A percentile compares a stretch with the other conserved stretches of the same genome.
These are phyloP conservation scores for Melanotaenia boesemani DNA, from an alignment of 2,797 vertebrate species.

Conservation along the genomic window DNA sequence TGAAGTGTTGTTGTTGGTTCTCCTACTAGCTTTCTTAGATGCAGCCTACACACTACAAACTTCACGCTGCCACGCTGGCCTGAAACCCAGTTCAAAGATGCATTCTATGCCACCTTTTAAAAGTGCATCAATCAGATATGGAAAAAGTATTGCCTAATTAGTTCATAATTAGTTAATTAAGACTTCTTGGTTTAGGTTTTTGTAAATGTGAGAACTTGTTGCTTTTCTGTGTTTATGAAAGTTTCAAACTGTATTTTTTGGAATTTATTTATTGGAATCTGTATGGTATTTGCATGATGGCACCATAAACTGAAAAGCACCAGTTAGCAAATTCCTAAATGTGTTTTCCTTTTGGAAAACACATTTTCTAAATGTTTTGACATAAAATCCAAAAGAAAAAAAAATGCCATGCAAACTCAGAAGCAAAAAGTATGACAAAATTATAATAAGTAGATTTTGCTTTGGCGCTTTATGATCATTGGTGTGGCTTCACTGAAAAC, in stretches of 20 bases:
- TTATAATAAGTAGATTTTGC: background rate
- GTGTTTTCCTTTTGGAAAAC: too few relatives aligned
- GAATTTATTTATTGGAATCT: background rate
- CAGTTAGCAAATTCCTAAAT: too few relatives aligned
- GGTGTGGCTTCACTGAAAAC: background rate
- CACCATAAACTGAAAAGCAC: too few relatives aligned
- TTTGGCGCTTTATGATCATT: background rate
- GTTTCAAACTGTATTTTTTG: background rate
- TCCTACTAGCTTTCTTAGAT: slow-evolving; percentile 7
- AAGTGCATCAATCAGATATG: background rate
- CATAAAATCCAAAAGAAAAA: too few relatives aligned
- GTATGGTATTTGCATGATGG: background rate
- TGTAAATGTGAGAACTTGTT: background rate
- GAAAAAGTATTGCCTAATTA: background rate
- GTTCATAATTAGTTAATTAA: background rate
- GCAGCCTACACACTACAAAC: background rate
- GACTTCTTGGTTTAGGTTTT: background rate
- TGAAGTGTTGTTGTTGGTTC: slow-evolving; percentile 5
- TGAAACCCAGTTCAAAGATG: background rate
- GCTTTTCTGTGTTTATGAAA: background rate
- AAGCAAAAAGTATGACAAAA: background rate
- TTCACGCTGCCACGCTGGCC: background rate
- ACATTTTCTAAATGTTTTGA: too few relatives aligned
- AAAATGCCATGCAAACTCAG: too few relatives aligned
- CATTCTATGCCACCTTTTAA: background rate